Conservation (phyloP, 1,140 invertebrate genomes). For the Megathymus violae region DNA sequence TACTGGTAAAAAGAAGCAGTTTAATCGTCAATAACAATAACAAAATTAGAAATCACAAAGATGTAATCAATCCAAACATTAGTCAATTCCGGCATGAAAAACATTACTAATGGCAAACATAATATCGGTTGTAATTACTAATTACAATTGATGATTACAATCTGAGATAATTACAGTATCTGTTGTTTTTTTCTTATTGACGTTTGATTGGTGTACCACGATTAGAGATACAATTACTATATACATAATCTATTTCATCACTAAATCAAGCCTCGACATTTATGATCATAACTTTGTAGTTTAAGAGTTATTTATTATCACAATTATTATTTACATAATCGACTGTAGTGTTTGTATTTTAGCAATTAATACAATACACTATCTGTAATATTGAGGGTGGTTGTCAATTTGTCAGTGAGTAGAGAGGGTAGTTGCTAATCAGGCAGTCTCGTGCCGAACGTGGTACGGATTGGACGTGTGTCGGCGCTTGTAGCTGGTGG, state of each 20-base stretch:
- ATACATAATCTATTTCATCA: conserved; percentile 16
- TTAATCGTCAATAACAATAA: background rate
- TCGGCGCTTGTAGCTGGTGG: no score
- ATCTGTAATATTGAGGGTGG: no score
- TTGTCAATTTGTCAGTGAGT: no score
- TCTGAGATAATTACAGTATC: conserved; percentile 10
- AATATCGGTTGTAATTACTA: background rate
- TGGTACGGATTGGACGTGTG: no score
- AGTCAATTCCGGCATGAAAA: conserved; percentile 20
- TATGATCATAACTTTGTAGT: no score
- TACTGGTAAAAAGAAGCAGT: background rate
- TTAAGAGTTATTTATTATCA: no score
- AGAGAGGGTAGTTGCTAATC: no score
- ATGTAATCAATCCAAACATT: conserved; percentile 13
- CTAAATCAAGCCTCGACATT: no score
- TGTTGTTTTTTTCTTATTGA: conserved; percentile 13
- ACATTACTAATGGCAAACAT: conserved; percentile 12
- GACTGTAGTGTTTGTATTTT: no score
- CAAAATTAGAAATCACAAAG: background rate
- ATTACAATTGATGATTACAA: conserved; percentile 26
- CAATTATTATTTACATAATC: no score
- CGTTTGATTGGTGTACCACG: conserved; percentile 19
- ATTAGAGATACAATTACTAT: conserved; percentile 19
- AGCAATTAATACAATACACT: no score
- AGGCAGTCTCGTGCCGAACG: no score